phyloP scores from a whole-genome alignment of 2,797 vertebrate species.

The Danio choprae region DNA sequence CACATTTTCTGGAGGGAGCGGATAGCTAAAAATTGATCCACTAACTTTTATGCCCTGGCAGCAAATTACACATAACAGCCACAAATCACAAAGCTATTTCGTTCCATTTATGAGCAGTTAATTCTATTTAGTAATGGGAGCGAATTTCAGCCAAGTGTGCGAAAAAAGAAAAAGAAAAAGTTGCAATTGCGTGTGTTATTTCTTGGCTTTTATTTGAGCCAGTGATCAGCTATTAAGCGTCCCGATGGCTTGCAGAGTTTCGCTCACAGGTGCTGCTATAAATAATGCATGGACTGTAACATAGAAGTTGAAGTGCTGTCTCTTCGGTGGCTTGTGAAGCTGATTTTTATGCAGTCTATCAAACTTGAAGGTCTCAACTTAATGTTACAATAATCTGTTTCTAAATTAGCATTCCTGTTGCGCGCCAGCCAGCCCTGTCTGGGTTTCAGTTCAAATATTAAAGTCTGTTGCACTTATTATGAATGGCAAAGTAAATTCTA shows the following conservation, averaged over 20 bases:
- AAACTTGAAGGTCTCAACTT: constrained; percentile 33
- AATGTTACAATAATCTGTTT: constrained; percentile 38
- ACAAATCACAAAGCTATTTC: constrained; percentile 52
- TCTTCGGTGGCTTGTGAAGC: constrained; percentile 35
- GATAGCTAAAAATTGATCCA: constrained; percentile 55
- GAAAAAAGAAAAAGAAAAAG: constrained; percentile 46
- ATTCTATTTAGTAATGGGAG: constrained; percentile 32
- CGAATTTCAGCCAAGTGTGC: constrained; percentile 35
- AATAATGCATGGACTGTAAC: constrained; percentile 39
- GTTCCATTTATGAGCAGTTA: constrained; percentile 48
- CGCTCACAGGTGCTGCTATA: constrained; percentile 26
- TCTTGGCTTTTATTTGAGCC: constrained; percentile 38
- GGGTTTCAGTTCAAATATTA: constrained; percentile 34
- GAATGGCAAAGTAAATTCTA: constrained; percentile 21
- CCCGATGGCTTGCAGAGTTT: not conserved
- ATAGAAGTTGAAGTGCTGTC: constrained; percentile 33
- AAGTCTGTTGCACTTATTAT: constrained; percentile 23
- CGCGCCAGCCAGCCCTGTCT: constrained; percentile 20
- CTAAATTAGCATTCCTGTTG: constrained; percentile 30
- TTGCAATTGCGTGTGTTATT: constrained; percentile 37
- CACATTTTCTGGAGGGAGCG: constrained; percentile 41
- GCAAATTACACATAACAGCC: constrained; percentile 52
- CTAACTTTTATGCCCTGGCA: constrained; percentile 49
- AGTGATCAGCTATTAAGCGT: constrained; percentile 32
- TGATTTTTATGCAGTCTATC: constrained; percentile 40